Conservation (phyloP, 1,140 invertebrate species). For the Diorhabda sublineata region DNA sequence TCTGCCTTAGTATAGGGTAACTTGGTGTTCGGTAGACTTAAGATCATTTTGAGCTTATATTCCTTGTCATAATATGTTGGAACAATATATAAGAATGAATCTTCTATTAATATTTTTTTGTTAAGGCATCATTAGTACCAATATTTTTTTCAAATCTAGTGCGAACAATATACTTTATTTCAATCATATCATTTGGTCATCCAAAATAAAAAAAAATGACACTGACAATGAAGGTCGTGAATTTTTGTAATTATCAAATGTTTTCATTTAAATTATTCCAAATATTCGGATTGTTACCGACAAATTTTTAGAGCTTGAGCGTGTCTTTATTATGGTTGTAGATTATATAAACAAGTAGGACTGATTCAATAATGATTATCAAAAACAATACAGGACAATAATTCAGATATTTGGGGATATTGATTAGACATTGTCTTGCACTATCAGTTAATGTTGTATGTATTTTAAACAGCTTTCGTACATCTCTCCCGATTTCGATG, state of each 20-base stretch:
- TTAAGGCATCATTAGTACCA: neutral
- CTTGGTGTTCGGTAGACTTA: slow-evolving; percentile 45
- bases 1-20: slow-evolving; percentile 37
- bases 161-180: neutral
- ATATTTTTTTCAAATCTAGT: neutral
- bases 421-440: no score
- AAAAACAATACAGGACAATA: no score
- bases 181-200: neutral
- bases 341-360: no score
- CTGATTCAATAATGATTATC: no score
- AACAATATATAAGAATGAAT: neutral
- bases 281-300: no score
- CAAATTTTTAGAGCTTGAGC: no score
- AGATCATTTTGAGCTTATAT: slow-evolving; percentile 38
- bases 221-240: slow-evolving; percentile 17
- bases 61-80: slow-evolving; percentile 4
- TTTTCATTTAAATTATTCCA: neutral
- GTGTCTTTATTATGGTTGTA: no score
- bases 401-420: no score
- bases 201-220: no score
- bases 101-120: neutral
- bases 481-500: no score
- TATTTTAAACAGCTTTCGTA: no score
- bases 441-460: no score
- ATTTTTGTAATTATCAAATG: slow-evolving; percentile 9